Conservation (phyloP, 2,888 invertebrate species). For the Drepanosiphum platanoidis region DNA sequence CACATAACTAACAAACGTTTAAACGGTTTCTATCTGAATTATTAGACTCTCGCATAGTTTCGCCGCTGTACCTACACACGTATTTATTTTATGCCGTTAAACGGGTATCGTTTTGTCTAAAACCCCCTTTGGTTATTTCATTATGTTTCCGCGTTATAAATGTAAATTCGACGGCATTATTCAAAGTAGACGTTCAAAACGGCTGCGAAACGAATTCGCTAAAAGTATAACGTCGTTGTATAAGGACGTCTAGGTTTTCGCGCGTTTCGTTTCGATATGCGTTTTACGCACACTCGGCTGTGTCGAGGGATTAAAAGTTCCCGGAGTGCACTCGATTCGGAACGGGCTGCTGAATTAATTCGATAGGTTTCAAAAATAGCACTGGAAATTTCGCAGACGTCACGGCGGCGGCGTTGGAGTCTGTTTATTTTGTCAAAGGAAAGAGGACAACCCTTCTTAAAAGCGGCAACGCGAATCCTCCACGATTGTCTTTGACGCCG, state of each 20-base stretch:
- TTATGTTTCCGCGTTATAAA: neutral
- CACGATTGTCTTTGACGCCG: neutral
- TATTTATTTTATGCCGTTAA: neutral
- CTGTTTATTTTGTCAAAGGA: neutral
- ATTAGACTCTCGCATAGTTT: neutral
- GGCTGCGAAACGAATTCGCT: no score
- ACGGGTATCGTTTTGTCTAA: neutral
- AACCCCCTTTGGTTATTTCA: neutral
- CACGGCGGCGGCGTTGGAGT: neutral
- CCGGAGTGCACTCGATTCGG: neutral
- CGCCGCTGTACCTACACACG: no score
- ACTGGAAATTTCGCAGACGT: neutral
- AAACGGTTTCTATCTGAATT: neutral
- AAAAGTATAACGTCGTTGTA: no score
- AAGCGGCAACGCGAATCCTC: neutral
- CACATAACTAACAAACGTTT: no score
- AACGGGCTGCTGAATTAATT: constrained; percentile 9
- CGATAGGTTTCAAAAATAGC: neutral
- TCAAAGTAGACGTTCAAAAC: no score
- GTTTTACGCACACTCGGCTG: no score
- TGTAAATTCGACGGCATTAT: neutral
- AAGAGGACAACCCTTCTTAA: constrained; percentile 10
- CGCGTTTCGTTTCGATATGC: neutral
- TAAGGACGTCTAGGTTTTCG: no score
- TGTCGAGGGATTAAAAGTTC: neutral